phyloP scores from a whole-genome alignment of 2,797 vertebrate genomes.

The Falco cherrug region DNA sequence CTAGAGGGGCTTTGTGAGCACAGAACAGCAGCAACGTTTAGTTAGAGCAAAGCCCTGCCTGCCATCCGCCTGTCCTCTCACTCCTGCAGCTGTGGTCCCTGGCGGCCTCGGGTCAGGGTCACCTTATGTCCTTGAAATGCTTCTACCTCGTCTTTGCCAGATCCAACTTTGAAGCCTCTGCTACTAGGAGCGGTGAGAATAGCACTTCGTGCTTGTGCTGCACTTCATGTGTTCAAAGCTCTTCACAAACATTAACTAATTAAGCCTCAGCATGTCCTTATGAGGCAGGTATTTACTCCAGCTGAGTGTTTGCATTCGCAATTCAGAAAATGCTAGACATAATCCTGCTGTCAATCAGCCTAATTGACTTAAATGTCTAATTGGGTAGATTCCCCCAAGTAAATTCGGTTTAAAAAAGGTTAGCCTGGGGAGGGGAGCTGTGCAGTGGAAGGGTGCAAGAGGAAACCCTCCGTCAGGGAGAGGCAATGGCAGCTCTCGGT shows the following conservation, averaged over 20 bases:
- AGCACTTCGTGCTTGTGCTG: neutral
- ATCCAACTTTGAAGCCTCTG: neutral
- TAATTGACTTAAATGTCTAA: conserved; percentile 20
- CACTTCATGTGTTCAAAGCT: neutral
- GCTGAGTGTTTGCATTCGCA: conserved; percentile 34
- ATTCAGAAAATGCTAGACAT: neutral
- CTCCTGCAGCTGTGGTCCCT: neutral
- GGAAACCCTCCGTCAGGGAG: neutral
- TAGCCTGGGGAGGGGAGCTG: neutral
- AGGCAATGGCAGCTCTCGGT: neutral
- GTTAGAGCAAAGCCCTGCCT: neutral
- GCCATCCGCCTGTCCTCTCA: neutral
- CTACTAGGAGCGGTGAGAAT: neutral
- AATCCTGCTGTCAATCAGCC: conserved; percentile 6
- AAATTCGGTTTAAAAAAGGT: neutral
- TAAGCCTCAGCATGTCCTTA: neutral
- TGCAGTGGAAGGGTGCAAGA: neutral
- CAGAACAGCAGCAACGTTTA: accelerated
- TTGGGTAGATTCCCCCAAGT: neutral
- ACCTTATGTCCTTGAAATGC: neutral
- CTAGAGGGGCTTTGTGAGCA: neutral
- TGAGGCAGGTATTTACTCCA: conserved; percentile 26
- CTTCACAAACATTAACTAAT: neutral
- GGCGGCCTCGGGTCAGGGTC: neutral
- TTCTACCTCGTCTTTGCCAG: neutral